Evolutionary conservation across 1,140 invertebrate species (phyloP), one percentile per base, ranked within the genome.

Genomic region (Drosophila kepulauana): DNA sequence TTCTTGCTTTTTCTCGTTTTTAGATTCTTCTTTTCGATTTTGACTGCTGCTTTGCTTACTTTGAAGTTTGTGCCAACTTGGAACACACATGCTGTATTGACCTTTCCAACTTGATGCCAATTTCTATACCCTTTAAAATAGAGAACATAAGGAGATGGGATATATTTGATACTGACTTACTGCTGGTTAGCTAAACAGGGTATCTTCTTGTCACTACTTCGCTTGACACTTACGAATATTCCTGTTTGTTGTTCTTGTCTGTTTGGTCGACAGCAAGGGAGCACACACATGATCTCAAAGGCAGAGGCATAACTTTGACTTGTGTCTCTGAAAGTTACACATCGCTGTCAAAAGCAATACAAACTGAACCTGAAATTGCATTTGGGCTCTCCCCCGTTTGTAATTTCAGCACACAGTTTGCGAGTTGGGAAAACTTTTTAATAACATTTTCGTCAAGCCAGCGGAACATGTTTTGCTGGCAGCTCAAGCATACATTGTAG

Each of bases 241-340:
- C 6, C 8, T 52, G 58, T 62, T 63, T 64, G 46, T 52, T 63
- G 48, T 33, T 62, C 7, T 15, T 56, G 63, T 54, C 52, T 56
- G 41, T 35, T 46, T 45, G 15, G 16, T 38, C 38, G 28, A 52
- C 35, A 49, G 46, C 16, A 38, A 46, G 46, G 61, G 28, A 25
- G 4, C 20, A 25, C 20, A 65, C 70, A 71, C 38, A 69, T 43
- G 48, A 70, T 71, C 63, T 57, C 68, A 71, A 56, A 38, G 68
- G 68, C 61, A 61, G 30, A 43, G 46, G 58, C 72, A 75, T 75
- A 70, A 75, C 72, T 75, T 75, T 63, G 57, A 62, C 65, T 62
- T 62, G 57, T 63, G 57, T 69, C 65, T 45, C 41, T 62, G 33
- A 62, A 75, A 63, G 58, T 63, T 70, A 63, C 49, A 63, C 72